Evolutionary conservation across 30 jellyfish, hydroid and myxozoan species (phyloP).

Genomic region (Pseudorhiza aurosa): DNA sequence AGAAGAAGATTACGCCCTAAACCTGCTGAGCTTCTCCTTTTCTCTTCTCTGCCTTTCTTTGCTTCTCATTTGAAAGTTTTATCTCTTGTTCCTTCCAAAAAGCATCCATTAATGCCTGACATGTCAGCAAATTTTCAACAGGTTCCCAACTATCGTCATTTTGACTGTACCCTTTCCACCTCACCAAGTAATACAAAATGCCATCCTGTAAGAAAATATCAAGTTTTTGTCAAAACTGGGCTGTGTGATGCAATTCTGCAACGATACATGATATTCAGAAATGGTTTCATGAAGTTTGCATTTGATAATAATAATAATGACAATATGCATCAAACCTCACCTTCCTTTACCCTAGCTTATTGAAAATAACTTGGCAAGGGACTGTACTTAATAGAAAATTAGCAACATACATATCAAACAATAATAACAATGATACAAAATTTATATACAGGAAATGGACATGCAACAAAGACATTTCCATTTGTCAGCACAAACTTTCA

Average conservation of each 20-base stretch:
- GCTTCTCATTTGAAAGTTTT: neutral
- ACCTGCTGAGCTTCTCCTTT: neutral
- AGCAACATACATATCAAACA: no score
- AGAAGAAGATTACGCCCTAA: neutral
- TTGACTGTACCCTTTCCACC: conserved; percentile 91
- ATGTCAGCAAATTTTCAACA: conserved; percentile 57
- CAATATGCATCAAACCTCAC: no score
- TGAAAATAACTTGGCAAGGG: no score
- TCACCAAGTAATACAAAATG: conserved; percentile 31
- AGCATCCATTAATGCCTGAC: conserved; percentile 62
- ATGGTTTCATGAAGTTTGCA: neutral
- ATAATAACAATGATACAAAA: no score
- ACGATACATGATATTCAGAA: neutral
- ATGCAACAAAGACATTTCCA: no score
- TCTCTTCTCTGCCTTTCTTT: conserved; percentile 6
- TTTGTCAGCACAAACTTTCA: no score
- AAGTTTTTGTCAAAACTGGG: neutral
- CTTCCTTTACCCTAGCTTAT: no score
- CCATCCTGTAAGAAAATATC: conserved; percentile 1
- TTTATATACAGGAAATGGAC: no score
- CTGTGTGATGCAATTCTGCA: neutral
- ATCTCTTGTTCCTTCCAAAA: conserved; percentile 52
- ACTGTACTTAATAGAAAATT: no score
- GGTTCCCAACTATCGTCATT: conserved; percentile 98
- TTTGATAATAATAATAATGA: neutral